A percentile compares a stretch with the other conserved stretches of the same genome.
Conservation (phyloP, 2,888 invertebrate genomes). For the Poecilus cupreus region DNA sequence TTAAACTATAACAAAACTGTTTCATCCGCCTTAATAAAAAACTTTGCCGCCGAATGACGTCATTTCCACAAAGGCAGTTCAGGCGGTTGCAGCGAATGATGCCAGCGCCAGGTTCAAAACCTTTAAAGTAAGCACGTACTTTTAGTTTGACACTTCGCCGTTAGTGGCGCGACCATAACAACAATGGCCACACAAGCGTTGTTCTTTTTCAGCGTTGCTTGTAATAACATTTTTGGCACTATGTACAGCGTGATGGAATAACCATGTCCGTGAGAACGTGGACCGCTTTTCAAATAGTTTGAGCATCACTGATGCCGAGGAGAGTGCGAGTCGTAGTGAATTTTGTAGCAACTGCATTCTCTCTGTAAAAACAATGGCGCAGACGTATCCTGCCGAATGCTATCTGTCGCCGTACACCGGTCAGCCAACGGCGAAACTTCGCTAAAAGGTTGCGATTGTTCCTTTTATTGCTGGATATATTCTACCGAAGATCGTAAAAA, state of each 20-base stretch:
- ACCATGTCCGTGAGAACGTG: slow-evolving; percentile 24
- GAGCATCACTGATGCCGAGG: not conserved
- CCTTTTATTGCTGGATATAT: slow-evolving; percentile 5
- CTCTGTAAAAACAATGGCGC: not conserved
- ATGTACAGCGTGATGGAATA: slow-evolving; percentile 34
- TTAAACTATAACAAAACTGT: slow-evolving; percentile 30
- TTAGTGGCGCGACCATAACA: not conserved
- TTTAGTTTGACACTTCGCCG: not conserved
- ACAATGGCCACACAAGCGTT: not conserved
- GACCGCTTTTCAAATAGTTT: slow-evolving; percentile 42
- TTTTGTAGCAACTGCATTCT: not conserved
- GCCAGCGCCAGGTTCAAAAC: not conserved
- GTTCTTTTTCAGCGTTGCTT: not conserved
- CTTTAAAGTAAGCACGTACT: not conserved
- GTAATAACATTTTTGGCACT: slow-evolving; percentile 48
- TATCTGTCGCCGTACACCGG: not conserved
- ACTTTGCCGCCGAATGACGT: not conserved
- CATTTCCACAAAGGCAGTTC: not conserved
- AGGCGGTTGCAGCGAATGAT: too few species aligned
- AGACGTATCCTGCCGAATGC: not conserved
- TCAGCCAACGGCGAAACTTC: not conserved
- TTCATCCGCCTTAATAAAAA: not conserved
- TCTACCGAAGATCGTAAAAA: slow-evolving; percentile 14
- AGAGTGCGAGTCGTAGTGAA: not conserved
- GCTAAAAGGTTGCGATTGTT: slow-evolving; percentile 9